Evolutionary conservation across 2,888 invertebrate species (phyloP), one percentile per base, ranked within the genome.

Genomic region (Chymomyza amoena): DNA sequence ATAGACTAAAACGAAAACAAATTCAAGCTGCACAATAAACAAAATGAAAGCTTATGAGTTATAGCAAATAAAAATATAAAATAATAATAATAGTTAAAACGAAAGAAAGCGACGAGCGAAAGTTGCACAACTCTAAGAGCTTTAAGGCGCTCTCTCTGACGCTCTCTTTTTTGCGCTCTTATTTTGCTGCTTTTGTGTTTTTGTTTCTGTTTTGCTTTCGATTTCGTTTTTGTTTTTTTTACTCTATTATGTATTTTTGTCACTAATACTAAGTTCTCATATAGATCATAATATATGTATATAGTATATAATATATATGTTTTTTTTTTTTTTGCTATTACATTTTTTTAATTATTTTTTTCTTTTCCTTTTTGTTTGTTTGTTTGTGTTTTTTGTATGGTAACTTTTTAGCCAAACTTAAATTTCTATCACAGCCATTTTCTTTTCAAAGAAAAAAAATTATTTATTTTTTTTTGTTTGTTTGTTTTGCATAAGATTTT

Each of bases 391-490:
- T 77, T 68, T 68, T 72, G 75, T 81, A 77, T 69, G 73, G 70
- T 28, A 62, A 32, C 59, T 69, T 61, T 28, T 68, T 76, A 78
- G 39, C 57, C 54, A 76, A 81, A 78, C 80, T 87, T 81, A 79
- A 75, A 78, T 81, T 84, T 87, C 80, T 90, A 89, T 89, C 89
- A 89, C 89, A 89, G 89, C 88, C 89, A 77, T 84, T 74, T 80
- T 79, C 76, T 77, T 80, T 84, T 87, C 78, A 80, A 75, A 85
- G 81, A 79, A 87, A 89, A 86, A 82, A 76, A 75, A 64, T 71
- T 54, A 54, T 54, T 59, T 66, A 60, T 69, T 57, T 68, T 63
- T 74, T 75, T 56, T 28, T 69, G 59, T 45, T 36, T 36, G 45
- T 65, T 65, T 77, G 72, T 60, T 32, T 32, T 32, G 32, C 32